Conservation (phyloP, 2,113 vertebrate genomes). For the Pterocles gutturalis region DNA sequence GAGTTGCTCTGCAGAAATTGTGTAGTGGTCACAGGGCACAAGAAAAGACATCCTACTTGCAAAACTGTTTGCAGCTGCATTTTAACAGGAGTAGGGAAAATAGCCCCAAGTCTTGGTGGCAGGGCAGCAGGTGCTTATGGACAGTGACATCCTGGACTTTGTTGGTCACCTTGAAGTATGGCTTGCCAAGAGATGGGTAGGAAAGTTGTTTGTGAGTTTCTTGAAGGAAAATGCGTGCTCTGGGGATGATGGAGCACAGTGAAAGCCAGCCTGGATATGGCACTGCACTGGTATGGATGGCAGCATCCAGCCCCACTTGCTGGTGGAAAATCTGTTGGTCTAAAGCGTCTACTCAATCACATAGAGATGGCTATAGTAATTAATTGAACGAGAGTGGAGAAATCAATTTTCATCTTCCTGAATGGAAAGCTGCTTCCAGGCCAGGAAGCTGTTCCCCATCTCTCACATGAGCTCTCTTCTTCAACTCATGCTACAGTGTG, state of each 20-base stretch:
- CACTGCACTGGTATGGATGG: background rate
- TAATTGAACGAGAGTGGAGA: background rate
- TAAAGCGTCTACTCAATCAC: background rate
- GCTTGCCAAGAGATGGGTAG: background rate
- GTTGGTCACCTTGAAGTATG: accelerated
- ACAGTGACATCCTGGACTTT: background rate
- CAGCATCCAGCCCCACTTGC: background rate
- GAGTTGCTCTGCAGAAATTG: background rate
- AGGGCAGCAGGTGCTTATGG: background rate
- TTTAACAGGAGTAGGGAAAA: background rate
- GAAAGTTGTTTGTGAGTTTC: background rate
- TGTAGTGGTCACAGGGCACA: accelerated
- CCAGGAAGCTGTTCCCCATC: background rate
- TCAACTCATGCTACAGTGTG: background rate
- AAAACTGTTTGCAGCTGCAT: background rate
- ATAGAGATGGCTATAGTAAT: background rate
- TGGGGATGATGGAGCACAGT: background rate
- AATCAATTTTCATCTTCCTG: background rate
- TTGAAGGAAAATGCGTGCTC: background rate
- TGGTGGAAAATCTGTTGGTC: background rate
- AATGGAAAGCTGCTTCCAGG: background rate
- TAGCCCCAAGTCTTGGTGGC: background rate
- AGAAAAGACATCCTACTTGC: background rate
- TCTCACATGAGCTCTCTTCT: background rate
- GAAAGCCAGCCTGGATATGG: background rate